Evolutionary conservation across 2,113 vertebrate species (phyloP).

Genomic region (Glareola pratincola): DNA sequence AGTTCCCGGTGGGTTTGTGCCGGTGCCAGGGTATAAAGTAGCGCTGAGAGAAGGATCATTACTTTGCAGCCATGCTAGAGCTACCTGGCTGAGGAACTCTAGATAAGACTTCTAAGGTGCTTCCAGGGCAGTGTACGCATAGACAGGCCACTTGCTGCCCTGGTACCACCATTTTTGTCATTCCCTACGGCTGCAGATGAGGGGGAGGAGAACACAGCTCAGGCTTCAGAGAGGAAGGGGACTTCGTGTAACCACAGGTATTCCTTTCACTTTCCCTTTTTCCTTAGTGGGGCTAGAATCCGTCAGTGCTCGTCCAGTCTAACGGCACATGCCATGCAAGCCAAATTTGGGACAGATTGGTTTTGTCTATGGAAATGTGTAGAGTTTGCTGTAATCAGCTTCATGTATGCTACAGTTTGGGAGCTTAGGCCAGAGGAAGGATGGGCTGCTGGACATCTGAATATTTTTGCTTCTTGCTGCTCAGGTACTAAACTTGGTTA

Average conservation of each 20-base stretch:
- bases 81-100: neutral
- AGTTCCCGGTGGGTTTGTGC: fast-evolving
- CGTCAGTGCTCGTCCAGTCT: neutral
- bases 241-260: neutral
- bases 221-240: neutral
- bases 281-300: neutral
- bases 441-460: fast-evolving
- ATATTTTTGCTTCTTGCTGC: neutral
- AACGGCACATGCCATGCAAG: neutral
- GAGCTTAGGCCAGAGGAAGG: neutral
- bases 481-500: neutral
- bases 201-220: neutral
- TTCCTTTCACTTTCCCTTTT: neutral
- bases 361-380: neutral
- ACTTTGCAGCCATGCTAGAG: neutral
- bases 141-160: neutral
- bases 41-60: neutral
- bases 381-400: neutral
- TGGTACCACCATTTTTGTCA: neutral
- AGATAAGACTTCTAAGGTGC: fast-evolving
- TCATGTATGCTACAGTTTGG: neutral
- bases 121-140: neutral
- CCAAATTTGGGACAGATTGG: fast-evolving
- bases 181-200: neutral
- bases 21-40: neutral